These are phyloP conservation scores for Aleiodes sp. DNA, from an alignment of 1,140 invertebrate genomes.

Conservation along the genomic window DNA sequence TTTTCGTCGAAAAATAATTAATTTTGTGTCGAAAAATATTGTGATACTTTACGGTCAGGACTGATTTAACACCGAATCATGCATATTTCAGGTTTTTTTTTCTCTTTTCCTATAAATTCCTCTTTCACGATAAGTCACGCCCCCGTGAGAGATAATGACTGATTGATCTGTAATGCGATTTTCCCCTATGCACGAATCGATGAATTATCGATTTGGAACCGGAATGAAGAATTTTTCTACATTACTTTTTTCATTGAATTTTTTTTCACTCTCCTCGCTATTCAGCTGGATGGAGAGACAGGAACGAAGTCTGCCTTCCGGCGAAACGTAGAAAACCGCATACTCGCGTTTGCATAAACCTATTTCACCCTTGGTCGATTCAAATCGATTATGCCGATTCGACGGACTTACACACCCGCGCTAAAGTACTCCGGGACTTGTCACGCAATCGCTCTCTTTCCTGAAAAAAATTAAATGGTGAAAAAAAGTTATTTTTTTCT, in stretches of 20 bases:
- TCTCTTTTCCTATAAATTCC: not conserved
- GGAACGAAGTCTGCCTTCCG: slow-evolving; percentile 5
- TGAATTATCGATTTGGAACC: slow-evolving; percentile 35
- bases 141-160: slow-evolving; percentile 19
- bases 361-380: slow-evolving; percentile 44
- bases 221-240: slow-evolving; percentile 34
- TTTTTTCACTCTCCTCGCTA: not conserved
- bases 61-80: no score
- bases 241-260: not conserved
- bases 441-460: slow-evolving; percentile 33
- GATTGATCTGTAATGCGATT: slow-evolving; percentile 28
- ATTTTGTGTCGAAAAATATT: no score
- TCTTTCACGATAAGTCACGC: slow-evolving; percentile 3
- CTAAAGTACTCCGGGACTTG: slow-evolving; percentile 10
- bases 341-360: slow-evolving; percentile 38
- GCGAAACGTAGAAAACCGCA: not conserved
- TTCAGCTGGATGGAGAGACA: not conserved
- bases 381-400: slow-evolving; percentile 40
- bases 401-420: not conserved
- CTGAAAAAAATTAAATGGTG: not conserved
- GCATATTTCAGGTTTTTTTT: not conserved
- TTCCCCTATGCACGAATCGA: slow-evolving; percentile 18
- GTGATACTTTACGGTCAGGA: no score
- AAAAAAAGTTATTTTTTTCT: slow-evolving; percentile 15
- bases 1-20: no score